Conservation (phyloP, 2,797 vertebrate genomes). For the Varecia variegata region DNA sequence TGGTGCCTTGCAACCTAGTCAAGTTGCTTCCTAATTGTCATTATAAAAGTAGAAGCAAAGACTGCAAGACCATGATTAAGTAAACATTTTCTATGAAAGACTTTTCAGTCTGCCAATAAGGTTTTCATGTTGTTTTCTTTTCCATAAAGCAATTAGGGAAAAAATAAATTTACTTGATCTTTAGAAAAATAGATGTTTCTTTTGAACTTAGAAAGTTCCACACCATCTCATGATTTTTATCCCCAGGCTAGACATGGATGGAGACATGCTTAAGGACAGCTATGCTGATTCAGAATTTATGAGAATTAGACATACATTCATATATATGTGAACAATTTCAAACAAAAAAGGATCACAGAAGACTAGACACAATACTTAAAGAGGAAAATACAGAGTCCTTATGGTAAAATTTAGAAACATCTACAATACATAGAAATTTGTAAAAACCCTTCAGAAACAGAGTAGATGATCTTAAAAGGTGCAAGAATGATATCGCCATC, state of each 20-base stretch:
- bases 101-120: not conserved
- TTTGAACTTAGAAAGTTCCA: not conserved
- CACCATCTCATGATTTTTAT: not conserved
- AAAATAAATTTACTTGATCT: not conserved
- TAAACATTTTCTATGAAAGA: not conserved
- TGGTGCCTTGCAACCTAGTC: not conserved
- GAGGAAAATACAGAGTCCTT: not conserved
- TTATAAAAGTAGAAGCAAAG: not conserved
- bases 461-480: not conserved
- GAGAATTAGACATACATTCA: not conserved
- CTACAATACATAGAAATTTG: not conserved
- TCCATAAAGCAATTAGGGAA: not conserved
- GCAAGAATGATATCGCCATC: not conserved
- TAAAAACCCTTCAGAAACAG: not conserved
- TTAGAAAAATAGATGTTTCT: not conserved
- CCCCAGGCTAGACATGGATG: not conserved
- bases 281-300: not conserved
- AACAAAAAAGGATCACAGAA: not conserved
- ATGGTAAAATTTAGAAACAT: not conserved
- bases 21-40: conserved; percentile 3
- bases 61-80: not conserved
- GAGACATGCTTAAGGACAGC: not conserved
- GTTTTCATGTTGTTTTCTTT: conserved; percentile 4
- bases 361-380: not conserved
- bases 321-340: not conserved